Base-by-base conservation (phyloP, 1,140 invertebrate species). In the Hydropsyche tenuis region DNA sequence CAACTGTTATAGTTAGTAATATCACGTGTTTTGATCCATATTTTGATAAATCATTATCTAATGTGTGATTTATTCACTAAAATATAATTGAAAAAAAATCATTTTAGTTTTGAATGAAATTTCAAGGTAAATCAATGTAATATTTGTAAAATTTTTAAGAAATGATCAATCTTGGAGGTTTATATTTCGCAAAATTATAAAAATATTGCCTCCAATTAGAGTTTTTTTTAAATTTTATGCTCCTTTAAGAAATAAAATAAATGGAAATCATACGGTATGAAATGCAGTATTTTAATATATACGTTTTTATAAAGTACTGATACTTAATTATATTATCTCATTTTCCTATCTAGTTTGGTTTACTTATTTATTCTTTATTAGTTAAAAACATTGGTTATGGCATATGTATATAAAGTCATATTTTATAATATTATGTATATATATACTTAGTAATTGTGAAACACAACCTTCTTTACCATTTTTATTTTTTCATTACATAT, bases 381-480 rank as follows among this genome's bases (percentile, higher is more conserved):
- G 46, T 45, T 51, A 65, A 51, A 65, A 73, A 73, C 65, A 56
- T 68, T 69, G 42, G 46, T 60, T 73, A 68, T 73, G 64, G 53
- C 60, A 63, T 72, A 73, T 73, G 48, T 73, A 42, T 65, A 73
- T 73, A 73, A 45, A 73, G 60, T 65, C 63, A 73, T 73, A 65
- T 27, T 65, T 70, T 70, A 30, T 70, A 60, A 22, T 56, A 37
- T 16, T 70, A 70, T 56, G 14, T 70, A 48, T 70, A 46, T 69
- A 69, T 72, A 75, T 75, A 56, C 63, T 30, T 72, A 68, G 27
- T 75, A 69, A 72, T 72, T 72, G 74, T 74, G 73, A 64, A 70
- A 74, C 74, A 75, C 74, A 75, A 75, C 74, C 74, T 75, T 75
- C 69, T 72, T 75, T 75, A 65, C 74, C 64, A 65, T 75, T 71